phyloP scores from a whole-genome alignment of 2,797 vertebrate genomes.

The Karalla daura region DNA sequence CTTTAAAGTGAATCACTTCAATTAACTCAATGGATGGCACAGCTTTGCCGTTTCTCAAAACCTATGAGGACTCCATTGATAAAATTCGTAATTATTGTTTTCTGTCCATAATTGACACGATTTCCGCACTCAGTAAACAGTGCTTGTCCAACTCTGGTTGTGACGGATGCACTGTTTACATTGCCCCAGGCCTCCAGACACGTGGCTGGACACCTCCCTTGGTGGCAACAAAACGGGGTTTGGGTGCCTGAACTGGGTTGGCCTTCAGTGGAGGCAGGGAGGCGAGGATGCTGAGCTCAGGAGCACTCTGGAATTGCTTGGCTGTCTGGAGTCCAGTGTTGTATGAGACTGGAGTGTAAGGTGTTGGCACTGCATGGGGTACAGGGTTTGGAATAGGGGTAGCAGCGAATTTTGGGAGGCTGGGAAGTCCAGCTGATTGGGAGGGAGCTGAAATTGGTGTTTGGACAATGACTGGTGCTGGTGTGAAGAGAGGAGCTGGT shows the following conservation, averaged over 20 bases:
- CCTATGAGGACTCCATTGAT: too few species aligned
- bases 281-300: slow-evolving; percentile 81
- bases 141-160: slow-evolving; percentile 11
- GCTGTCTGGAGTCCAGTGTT: slow-evolving; percentile 77
- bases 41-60: too few species aligned
- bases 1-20: not conserved
- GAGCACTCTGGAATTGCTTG: slow-evolving; percentile 87
- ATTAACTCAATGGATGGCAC: not conserved
- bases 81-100: not conserved
- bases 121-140: not conserved
- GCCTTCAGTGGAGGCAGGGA: slow-evolving; percentile 76
- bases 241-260: slow-evolving; percentile 87
- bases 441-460: slow-evolving; percentile 28
- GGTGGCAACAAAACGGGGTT: slow-evolving; percentile 93
- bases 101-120: not conserved
- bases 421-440: slow-evolving; percentile 70
- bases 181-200: slow-evolving; percentile 91
- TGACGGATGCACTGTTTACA: slow-evolving; percentile 47
- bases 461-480: slow-evolving; percentile 21
- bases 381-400: slow-evolving; percentile 62
- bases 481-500: slow-evolving; percentile 29
- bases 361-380: slow-evolving; percentile 59
- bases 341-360: slow-evolving; percentile 74
- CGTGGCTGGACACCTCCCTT: slow-evolving; percentile 90
- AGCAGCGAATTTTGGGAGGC: slow-evolving; percentile 77